Conservation (phyloP, 2,113 vertebrate species). For the Hiodon alosoides region DNA sequence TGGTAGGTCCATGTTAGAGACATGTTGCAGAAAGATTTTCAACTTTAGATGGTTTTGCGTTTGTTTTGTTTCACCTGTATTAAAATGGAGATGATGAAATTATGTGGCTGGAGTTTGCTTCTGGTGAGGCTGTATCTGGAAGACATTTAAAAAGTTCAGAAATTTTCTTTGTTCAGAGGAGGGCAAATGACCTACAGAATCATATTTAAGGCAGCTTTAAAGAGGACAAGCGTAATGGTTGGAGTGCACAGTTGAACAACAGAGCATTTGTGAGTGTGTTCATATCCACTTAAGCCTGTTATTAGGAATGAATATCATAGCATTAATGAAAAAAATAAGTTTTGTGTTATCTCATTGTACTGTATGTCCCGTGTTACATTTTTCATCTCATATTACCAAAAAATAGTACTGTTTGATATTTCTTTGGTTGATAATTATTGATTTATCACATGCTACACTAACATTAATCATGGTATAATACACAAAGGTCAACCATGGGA, state of each 20-base stretch:
- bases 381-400: conserved; percentile 5
- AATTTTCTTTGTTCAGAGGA: neutral
- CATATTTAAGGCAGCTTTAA: neutral
- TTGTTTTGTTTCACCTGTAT: conserved; percentile 71
- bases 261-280: conserved; percentile 6
- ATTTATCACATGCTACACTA: neutral
- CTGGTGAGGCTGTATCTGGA: neutral
- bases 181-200: neutral
- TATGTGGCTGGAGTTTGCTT: conserved; percentile 53
- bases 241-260: conserved; percentile 8
- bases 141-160: neutral
- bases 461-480: neutral
- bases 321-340: conserved; percentile 10
- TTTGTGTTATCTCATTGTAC: conserved; percentile 19
- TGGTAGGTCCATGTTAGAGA: conserved; percentile 56
- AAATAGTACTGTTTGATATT: neutral
- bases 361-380: conserved; percentile 9
- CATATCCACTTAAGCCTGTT: conserved; percentile 13
- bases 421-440: conserved; percentile 7
- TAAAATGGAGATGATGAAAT: conserved; percentile 66
- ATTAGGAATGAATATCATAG: conserved; percentile 11
- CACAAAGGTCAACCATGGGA: neutral
- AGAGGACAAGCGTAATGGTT: neutral
- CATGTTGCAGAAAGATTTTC: conserved; percentile 50
- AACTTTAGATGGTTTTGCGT: conserved; percentile 63